Evolutionary conservation across 1,140 invertebrate genomes (phyloP).

Genomic region (Subanguina moxae): DNA sequence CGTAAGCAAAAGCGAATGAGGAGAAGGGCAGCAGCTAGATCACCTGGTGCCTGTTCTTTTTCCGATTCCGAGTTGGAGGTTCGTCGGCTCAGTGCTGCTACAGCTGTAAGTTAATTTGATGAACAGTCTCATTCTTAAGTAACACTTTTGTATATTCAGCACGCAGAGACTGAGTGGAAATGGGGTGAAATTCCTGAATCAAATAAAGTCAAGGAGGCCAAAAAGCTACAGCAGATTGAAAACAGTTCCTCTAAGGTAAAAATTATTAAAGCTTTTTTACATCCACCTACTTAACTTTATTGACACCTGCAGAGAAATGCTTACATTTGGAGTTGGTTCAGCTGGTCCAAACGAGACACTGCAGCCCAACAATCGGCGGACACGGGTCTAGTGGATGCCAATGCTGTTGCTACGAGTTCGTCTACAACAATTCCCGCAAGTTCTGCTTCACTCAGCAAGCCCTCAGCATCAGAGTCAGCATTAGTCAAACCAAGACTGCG

Average conservation of each 20-base stretch:
- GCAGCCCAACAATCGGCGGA: background rate
- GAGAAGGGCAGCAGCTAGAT: background rate
- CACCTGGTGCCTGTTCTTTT: conserved; percentile 55
- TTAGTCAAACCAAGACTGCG: conserved; percentile 49
- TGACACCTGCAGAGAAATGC: conserved; percentile 17
- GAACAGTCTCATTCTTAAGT: conserved; percentile 7
- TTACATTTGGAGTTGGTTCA: conserved; percentile 39
- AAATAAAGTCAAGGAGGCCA: conserved; percentile 31
- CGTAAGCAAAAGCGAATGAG: background rate
- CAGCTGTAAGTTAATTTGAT: conserved; percentile 6
- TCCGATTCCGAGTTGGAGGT: conserved; percentile 55
- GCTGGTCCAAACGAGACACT: conserved; percentile 23
- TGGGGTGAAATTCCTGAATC: conserved; percentile 85
- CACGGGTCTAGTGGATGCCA: no score
- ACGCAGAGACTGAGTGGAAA: conserved; percentile 70
- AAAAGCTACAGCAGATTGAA: conserved; percentile 17
- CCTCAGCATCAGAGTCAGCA: background rate
- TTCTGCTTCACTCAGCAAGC: background rate
- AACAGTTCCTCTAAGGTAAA: background rate
- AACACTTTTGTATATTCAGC: conserved; percentile 20
- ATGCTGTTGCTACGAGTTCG: background rate
- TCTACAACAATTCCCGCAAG: background rate
- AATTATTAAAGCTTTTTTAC: background rate
- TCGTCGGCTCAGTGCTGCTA: conserved; percentile 25
- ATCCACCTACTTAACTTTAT: background rate